Conservation (phyloP, 1,140 invertebrate species). For the Spodoptera frugiperda region DNA sequence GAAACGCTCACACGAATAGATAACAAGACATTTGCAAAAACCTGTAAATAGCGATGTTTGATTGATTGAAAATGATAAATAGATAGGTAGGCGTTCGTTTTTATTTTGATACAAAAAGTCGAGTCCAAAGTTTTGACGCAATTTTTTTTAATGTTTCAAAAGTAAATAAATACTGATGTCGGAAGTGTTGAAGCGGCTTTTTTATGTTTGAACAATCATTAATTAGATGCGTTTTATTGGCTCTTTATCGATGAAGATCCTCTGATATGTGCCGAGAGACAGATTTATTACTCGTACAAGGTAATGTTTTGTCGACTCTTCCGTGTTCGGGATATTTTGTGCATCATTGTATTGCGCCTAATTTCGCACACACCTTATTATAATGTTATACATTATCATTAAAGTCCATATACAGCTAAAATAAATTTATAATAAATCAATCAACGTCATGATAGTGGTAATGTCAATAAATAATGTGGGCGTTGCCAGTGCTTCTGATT, state of each 20-base stretch:
- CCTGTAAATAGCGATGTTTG: slow-evolving; percentile 55
- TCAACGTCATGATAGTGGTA: slow-evolving; percentile 12
- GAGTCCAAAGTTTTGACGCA: slow-evolving; percentile 56
- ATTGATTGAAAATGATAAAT: slow-evolving; percentile 68
- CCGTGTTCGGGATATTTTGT: slow-evolving; percentile 64
- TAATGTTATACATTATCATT: not conserved
- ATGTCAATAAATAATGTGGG: slow-evolving; percentile 20
- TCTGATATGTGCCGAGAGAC: slow-evolving; percentile 70
- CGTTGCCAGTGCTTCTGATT: slow-evolving; percentile 14
- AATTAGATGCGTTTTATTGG: slow-evolving; percentile 78
- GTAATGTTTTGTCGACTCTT: slow-evolving; percentile 70
- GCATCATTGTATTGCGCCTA: slow-evolving; percentile 57
- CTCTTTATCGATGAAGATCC: slow-evolving; percentile 67
- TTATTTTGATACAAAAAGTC: slow-evolving; percentile 65
- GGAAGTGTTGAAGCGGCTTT: slow-evolving; percentile 66
- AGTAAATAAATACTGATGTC: slow-evolving; percentile 66
- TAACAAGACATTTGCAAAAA: slow-evolving; percentile 68
- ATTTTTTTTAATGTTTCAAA: slow-evolving; percentile 59
- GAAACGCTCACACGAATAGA: slow-evolving; percentile 60
- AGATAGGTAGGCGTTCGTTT: slow-evolving; percentile 55
- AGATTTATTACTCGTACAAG: slow-evolving; percentile 78
- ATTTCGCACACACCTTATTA: slow-evolving; percentile 44
- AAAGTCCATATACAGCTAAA: slow-evolving; percentile 14
- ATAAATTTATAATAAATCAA: slow-evolving; percentile 39
- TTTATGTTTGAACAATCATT: slow-evolving; percentile 73